A percentile compares a stretch with the other conserved stretches of the same genome.
phyloP scores from a whole-genome alignment of 2,113 vertebrate genomes.

The Aplodontia rufa region DNA sequence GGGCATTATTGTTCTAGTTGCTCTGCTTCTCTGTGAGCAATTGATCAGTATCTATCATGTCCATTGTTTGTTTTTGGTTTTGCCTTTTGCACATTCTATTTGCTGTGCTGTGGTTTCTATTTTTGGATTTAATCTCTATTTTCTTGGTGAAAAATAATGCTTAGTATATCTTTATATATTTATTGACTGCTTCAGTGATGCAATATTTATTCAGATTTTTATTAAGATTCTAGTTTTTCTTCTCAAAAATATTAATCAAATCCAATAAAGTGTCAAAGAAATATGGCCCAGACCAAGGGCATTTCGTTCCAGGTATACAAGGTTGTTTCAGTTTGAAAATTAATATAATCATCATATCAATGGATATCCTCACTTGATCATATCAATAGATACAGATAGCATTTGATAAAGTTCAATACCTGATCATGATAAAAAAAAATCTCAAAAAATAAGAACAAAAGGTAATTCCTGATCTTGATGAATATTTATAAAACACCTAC shows the following conservation, averaged over 20 bases:
- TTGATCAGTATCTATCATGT: not conserved
- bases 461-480: not conserved
- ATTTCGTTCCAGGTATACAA: not conserved
- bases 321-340: not conserved
- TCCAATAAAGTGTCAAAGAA: not conserved
- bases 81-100: not conserved
- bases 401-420: not conserved
- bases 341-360: not conserved
- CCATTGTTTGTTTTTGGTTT: not conserved
- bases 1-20: not conserved
- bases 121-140: not conserved
- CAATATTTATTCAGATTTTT: not conserved
- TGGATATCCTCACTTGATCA: not conserved
- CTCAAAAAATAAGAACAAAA: not conserved
- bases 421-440: not conserved
- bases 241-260: not conserved
- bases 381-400: not conserved
- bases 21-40: not conserved
- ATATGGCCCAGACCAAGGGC: not conserved
- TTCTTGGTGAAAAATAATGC: not conserved
- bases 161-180: not conserved
- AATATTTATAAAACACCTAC: not conserved
- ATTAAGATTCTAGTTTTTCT: not conserved
- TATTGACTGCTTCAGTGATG: not conserved
- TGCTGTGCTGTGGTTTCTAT: not conserved